Evolutionary conservation across 64 coral and sea anemone genomes (phyloP).

Genomic region (Stichodactyla helianthus): DNA sequence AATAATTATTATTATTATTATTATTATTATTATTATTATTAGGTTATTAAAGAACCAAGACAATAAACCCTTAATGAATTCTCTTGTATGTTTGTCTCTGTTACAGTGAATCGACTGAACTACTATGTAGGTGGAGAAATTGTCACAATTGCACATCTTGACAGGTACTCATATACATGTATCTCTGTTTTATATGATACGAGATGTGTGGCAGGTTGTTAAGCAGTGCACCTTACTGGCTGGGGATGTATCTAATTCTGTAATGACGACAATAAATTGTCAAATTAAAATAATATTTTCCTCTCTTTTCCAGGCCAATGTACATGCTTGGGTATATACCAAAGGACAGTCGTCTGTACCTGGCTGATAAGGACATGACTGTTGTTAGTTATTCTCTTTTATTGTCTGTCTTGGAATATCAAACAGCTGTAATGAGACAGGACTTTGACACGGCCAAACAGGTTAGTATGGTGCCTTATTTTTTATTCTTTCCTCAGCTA

Average conservation of each 20-base stretch:
- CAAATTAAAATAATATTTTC: neutral
- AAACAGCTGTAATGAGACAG: conserved; percentile 97
- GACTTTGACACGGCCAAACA: conserved; percentile 99
- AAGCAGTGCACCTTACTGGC: too few species aligned
- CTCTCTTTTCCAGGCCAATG: conserved; percentile 59
- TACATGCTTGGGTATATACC: conserved; percentile 96
- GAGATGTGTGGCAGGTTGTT: too few species aligned
- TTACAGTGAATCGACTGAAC: conserved; percentile 81
- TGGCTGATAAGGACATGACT: conserved; percentile 94
- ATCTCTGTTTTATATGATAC: too few species aligned
- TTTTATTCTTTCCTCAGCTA: too few species aligned
- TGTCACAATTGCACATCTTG: conserved; percentile 95
- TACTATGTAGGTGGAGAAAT: conserved; percentile 99
- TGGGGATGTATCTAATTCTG: too few species aligned
- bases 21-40: too few species aligned
- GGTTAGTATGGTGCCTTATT: conserved; percentile 19
- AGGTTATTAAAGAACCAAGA: too few species aligned
- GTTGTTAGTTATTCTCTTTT: conserved; percentile 85
- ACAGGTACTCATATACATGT: conserved; percentile 41
- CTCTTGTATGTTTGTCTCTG: neutral
- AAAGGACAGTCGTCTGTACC: conserved; percentile 87
- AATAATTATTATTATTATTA: too few species aligned
- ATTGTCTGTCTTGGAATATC: conserved; percentile 91
- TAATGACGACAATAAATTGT: neutral
- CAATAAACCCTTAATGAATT: neutral